A percentile compares a stretch with the other conserved stretches of the same genome.
Conservation (phyloP, 1,140 invertebrate genomes). For the Ceratosolen fusciceps region DNA sequence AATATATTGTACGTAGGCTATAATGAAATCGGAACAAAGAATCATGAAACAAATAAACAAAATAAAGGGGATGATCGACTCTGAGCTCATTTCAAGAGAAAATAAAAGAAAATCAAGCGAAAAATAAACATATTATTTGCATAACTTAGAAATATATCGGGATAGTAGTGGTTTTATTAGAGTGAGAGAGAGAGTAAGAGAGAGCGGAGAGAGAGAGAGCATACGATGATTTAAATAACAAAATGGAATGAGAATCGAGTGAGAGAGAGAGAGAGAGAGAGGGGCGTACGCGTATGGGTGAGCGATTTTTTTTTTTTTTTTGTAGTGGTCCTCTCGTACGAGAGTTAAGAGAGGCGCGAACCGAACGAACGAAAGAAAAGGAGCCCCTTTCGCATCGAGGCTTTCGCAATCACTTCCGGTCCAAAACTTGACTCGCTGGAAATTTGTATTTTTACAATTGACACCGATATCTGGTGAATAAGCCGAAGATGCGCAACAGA, state of each 20-base stretch:
- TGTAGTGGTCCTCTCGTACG: slow-evolving; percentile 37
- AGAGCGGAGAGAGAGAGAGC: no score
- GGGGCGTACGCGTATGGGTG: no score
- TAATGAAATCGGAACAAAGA: slow-evolving; percentile 48
- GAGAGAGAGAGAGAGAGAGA: slow-evolving; percentile 22
- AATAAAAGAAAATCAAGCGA: slow-evolving; percentile 38
- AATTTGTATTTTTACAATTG: slow-evolving; percentile 43
- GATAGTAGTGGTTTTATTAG: slow-evolving; percentile 66
- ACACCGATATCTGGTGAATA: slow-evolving; percentile 18
- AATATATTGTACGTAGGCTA: slow-evolving; percentile 51
- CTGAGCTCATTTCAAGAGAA: slow-evolving; percentile 30
- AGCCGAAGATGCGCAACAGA: slow-evolving; percentile 9
- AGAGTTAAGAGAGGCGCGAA: slow-evolving; percentile 42
- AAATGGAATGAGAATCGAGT: slow-evolving; percentile 9
- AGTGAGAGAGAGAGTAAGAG: slow-evolving; percentile 15
- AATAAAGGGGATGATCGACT: slow-evolving; percentile 35
- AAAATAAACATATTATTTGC: slow-evolving; percentile 68
- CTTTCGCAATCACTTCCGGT: background rate
- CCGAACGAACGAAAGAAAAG: slow-evolving; percentile 21
- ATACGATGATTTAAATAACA: no score
- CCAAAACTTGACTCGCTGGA: slow-evolving; percentile 28
- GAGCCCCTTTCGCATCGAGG: slow-evolving; percentile 25
- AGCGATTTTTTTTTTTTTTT: slow-evolving; percentile 12
- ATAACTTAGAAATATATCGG: slow-evolving; percentile 67
- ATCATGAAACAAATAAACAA: slow-evolving; percentile 32